Percentiles rank a stretch among this genome's conserved stretches.
phyloP scores from a whole-genome alignment of 2,113 vertebrate species.

The Microcebus jonahi region DNA sequence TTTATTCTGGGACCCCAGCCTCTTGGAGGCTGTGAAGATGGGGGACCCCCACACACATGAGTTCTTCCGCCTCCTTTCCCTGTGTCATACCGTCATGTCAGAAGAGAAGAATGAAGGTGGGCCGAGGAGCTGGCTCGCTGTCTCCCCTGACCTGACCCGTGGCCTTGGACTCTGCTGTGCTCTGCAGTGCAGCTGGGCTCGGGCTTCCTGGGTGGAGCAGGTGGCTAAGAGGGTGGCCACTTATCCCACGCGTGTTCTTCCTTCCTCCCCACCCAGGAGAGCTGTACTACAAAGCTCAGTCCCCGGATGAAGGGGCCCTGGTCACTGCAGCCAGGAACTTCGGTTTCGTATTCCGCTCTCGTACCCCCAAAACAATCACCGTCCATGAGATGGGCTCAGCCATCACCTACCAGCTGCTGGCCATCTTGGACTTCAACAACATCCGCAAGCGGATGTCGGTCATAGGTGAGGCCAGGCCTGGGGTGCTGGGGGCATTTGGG shows the following conservation, averaged over 20 bases:
- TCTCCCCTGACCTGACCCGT: fast-evolving
- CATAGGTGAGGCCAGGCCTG: conserved; percentile 86
- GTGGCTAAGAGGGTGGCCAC: fast-evolving
- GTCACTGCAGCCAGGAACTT: conserved; percentile 95
- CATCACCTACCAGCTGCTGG: conserved; percentile 93
- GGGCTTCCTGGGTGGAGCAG: background rate
- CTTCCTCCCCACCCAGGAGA: conserved; percentile 84
- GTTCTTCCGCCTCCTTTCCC: conserved; percentile 94
- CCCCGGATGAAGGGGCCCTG: conserved; percentile 93
- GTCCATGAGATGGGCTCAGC: conserved; percentile 91
- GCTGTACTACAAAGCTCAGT: conserved; percentile 95
- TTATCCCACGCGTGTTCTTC: fast-evolving
- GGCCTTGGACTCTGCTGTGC: background rate
- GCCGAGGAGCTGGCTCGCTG: fast-evolving
- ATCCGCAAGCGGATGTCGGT: conserved; percentile 97
- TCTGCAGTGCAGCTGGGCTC: fast-evolving
- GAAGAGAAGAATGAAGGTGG: conserved; percentile 93
- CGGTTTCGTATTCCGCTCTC: conserved; percentile 94
- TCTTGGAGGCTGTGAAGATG: conserved; percentile 91
- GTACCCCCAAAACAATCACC: conserved; percentile 92
- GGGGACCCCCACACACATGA: conserved; percentile 89
- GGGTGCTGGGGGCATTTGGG: fast-evolving
- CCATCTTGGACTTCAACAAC: conserved; percentile 97
- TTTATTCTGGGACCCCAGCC: conserved; percentile 91
- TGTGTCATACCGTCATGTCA: conserved; percentile 96